These are phyloP conservation scores for Doryteuthis pealeii DNA, from an alignment of 1,140 invertebrate species.

Conservation along the genomic window DNA sequence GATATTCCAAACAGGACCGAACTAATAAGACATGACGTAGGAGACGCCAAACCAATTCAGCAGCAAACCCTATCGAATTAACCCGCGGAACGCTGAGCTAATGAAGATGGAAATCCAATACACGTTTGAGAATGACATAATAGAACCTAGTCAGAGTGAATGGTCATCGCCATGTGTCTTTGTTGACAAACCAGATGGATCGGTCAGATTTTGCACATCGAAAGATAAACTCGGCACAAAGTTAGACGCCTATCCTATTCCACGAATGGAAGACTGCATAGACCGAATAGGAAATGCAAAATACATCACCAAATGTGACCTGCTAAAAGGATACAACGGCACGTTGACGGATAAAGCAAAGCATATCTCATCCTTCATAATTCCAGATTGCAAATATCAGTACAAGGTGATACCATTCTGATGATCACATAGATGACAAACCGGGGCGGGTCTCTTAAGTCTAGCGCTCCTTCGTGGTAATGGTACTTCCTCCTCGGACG, in stretches of 20 bases:
- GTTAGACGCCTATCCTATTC: slow-evolving; percentile 23
- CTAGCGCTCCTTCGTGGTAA: too few relatives aligned
- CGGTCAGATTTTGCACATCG: slow-evolving; percentile 24
- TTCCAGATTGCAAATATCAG: too few relatives aligned
- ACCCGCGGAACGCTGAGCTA: slow-evolving; percentile 54
- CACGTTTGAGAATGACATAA: neutral
- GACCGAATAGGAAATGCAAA: slow-evolving; percentile 29
- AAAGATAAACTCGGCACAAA: slow-evolving; percentile 30
- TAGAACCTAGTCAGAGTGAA: slow-evolving; percentile 25
- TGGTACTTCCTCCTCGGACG: too few relatives aligned
- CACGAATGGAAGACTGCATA: slow-evolving; percentile 29
- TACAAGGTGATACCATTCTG: too few relatives aligned
- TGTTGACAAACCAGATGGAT: slow-evolving; percentile 29
- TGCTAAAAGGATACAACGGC: slow-evolving; percentile 25
- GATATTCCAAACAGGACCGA: too few relatives aligned
- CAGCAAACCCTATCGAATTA: slow-evolving; percentile 30
- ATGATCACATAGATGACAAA: too few relatives aligned
- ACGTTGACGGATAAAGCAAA: too few relatives aligned
- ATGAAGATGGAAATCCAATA: slow-evolving; percentile 48
- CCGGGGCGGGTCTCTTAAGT: too few relatives aligned
- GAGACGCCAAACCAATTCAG: slow-evolving; percentile 20
- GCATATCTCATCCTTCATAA: too few relatives aligned
- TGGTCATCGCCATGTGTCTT: slow-evolving; percentile 34
- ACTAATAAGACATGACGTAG: slow-evolving; percentile 15
- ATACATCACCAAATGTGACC: slow-evolving; percentile 25